A percentile compares a stretch with the other conserved stretches of the same genome.
phyloP scores from a whole-genome alignment of 2,797 vertebrate genomes.

The Paramormyrops hopkinsi region DNA sequence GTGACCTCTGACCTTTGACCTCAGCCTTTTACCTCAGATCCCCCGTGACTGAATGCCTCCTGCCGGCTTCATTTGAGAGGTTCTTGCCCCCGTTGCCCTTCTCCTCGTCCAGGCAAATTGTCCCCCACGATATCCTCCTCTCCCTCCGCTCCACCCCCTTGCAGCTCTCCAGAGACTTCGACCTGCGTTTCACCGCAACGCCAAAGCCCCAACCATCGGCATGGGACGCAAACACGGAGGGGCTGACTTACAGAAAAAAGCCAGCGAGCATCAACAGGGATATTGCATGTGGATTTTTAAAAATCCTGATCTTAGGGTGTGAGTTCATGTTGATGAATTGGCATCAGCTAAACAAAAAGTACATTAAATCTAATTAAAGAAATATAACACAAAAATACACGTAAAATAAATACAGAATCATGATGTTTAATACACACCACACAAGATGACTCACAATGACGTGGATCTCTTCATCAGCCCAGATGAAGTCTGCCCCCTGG shows the following conservation, averaged over 20 bases:
- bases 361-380: not conserved
- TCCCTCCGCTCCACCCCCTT: constrained; percentile 29
- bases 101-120: constrained; percentile 21
- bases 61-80: constrained; percentile 34
- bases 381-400: not conserved
- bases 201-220: not conserved
- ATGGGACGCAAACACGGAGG: not conserved
- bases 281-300: not conserved
- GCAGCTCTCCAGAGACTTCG: constrained; percentile 35
- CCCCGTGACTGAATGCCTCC: constrained; percentile 32
- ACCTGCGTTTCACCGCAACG: constrained; percentile 14
- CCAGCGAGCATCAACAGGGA: not conserved
- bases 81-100: constrained; percentile 18
- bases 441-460: not conserved
- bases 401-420: not conserved
- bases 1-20: constrained; percentile 12
- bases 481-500: not conserved
- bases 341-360: not conserved
- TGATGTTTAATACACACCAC: not conserved
- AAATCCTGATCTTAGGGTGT: not conserved
- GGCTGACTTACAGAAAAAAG: not conserved
- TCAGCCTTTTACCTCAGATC: constrained; percentile 34
- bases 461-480: not conserved
- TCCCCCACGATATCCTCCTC: constrained; percentile 32
- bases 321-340: not conserved